Evolutionary conservation across 2,888 invertebrate genomes (phyloP), one percentile per base, ranked within the genome.

Genomic region (Drosophila lutescens): DNA sequence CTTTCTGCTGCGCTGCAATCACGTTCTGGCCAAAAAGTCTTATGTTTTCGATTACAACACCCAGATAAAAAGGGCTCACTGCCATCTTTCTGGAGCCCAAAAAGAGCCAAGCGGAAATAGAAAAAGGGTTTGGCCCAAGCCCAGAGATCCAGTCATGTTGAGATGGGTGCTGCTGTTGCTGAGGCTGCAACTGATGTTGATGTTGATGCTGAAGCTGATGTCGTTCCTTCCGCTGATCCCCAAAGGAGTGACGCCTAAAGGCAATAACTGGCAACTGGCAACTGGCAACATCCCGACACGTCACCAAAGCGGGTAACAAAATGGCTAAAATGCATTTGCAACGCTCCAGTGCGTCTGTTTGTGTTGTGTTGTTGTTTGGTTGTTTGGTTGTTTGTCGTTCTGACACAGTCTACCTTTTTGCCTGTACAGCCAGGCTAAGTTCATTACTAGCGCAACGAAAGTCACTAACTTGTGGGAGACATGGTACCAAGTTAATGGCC

Each of bases 21-120:
- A 38, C 23, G 13, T 47, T 57, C 38, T 10, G n/a, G 32, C 44
- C 61, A 41, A 49, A 61, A 41, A 43, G 43, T 46, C 51, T 63
- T 51, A 17, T 46, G 51, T 65, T 53, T 46, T 58, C 46, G 58
- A 67, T 69, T 50, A 43, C 34, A 54, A 53, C 60, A 55, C 41
- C 32, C 38, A 73, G 82, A 82, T 82, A 78, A 63, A 53, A 44
- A 44, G 17, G 30, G 59, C 46, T 40, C 30, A 30, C 49, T 23
- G 38, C 46, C 63, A 32, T 67, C 62, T 49, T 43, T 34, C 9
- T 46, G 55, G 38, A 41, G 73, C 69, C 65, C 65, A 56, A 70
- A 60, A 36, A 47, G 47, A 34, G 7, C 57, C 74, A 60, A 89
- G 74, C 88, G 89, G 89, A 88, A 88, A 85, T 88, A 81, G 88